Conservation (phyloP, 2,888 invertebrate species). For the Brachylomia viminalis region DNA sequence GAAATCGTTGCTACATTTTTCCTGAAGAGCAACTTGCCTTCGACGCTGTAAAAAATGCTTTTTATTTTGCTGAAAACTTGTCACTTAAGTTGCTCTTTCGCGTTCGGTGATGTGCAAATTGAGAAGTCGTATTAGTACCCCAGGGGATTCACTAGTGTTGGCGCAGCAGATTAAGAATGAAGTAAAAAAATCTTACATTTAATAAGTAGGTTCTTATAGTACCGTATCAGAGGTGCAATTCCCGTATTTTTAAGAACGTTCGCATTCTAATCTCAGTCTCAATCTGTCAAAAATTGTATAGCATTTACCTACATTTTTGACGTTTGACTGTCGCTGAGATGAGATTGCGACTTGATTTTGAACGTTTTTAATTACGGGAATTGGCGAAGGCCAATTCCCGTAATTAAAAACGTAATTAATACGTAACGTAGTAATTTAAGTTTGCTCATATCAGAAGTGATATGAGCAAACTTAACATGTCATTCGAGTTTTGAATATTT, state of each 20-base stretch:
- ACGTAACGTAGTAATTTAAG: too few species aligned
- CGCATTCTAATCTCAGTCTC: too few species aligned
- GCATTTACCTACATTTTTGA: too few species aligned
- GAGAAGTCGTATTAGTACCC: constrained; percentile 48
- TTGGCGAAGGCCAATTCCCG: too few species aligned
- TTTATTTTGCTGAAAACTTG: constrained; percentile 38
- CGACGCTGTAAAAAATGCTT: constrained; percentile 1
- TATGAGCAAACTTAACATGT: constrained; percentile 2
- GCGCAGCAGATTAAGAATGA: constrained; percentile 11
- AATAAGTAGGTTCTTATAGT: not conserved
- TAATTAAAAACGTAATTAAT: too few species aligned
- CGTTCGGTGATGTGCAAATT: constrained; percentile 42
- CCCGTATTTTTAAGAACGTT: too few species aligned
- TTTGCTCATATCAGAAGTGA: too few species aligned
- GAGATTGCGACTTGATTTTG: too few species aligned
- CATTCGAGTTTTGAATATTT: not conserved
- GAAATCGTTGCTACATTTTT: constrained; percentile 15
- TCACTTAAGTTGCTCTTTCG: constrained; percentile 35
- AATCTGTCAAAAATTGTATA: too few species aligned
- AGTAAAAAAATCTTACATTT: constrained; percentile 14
- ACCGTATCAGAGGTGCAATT: too few species aligned
- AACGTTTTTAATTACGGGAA: too few species aligned
- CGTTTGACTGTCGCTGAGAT: too few species aligned
- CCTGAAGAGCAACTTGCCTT: not conserved
- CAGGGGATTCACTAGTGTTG: constrained; percentile 27